Evolutionary conservation across 2,113 vertebrate species (phyloP).

Genomic region (Gracilinanus agilis): DNA sequence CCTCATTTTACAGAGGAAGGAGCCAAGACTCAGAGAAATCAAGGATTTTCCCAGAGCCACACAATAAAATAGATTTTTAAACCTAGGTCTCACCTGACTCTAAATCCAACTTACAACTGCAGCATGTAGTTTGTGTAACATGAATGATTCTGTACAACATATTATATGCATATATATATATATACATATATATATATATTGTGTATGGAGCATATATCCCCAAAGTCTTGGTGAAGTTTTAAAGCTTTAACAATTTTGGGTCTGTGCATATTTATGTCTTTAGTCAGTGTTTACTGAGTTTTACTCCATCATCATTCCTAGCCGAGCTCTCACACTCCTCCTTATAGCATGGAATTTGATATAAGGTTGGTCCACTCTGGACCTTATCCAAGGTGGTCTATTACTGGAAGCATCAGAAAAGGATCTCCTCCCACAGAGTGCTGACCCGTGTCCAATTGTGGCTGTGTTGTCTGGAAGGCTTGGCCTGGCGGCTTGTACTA

Average conservation of each 20-base stretch:
- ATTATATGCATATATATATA: not conserved
- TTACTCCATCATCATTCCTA: constrained; percentile 1
- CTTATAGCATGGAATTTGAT: not conserved
- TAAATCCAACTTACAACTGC: not conserved
- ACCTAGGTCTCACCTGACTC: not conserved
- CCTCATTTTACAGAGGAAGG: not conserved
- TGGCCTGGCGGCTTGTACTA: not conserved
- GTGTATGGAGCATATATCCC: not conserved
- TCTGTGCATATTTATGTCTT: not conserved
- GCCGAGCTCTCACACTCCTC: not conserved
- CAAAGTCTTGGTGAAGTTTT: not conserved
- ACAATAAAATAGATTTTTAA: not conserved
- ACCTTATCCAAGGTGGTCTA: not conserved
- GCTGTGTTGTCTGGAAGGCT: not conserved
- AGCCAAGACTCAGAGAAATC: not conserved
- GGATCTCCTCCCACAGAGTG: not conserved
- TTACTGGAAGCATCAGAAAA: not conserved
- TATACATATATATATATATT: not conserved
- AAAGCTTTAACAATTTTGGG: not conserved
- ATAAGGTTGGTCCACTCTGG: not conserved
- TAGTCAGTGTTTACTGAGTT: not conserved
- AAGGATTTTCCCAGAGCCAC: not conserved
- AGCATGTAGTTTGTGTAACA: not conserved
- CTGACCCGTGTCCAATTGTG: not conserved
- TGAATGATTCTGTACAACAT: not conserved